Evolutionary conservation across 2,888 invertebrate species (phyloP), one percentile per base, ranked within the genome.

Genomic region (Leptinotarsa tumamoca): DNA sequence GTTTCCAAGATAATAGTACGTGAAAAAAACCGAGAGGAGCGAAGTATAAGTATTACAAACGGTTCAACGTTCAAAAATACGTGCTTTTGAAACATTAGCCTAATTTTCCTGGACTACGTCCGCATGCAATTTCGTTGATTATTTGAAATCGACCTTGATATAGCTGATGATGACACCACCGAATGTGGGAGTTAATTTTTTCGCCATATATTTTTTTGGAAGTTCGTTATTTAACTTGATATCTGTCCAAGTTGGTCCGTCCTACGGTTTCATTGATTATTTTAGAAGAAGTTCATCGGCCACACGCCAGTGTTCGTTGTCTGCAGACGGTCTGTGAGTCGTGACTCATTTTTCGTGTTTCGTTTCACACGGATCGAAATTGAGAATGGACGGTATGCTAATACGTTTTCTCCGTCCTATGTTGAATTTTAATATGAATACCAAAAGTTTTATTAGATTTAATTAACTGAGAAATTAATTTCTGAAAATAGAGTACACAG

Each of bases 211-310:
- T 63, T 33, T 63, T 63, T 63, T 63, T 63, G 17, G 52, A 52
- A 17, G 52, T 58, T 7, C 10, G 18, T 18, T 21, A 58, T 18
- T 15, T 14, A 63, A 33, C n/a, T 63, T 15, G 27, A 27, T 33
- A 33, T 63, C 33, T 63, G 63, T 43, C 33, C 43, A n/a, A 63
- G 63, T 63, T 63, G 63, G 63, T 63, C 63, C 15, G 18, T 33
- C 15, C 63, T 43, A n/a, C 33, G 3, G 63, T 63, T 63, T 63
- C 63, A 63, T 63, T 63, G 63, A 63, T 63, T 63, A 63, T 63
- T 63, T 33, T 63, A n/a, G n/a, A 3, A 63, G 43, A 43, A 43
- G 63, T 27, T 63, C 63, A 63, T 33, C 63, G 63, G 43, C 63
- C 27, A 63, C 63, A 63, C 63, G 43, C n/a, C n/a, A 33, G n/a